phyloP scores from a whole-genome alignment of 2,797 vertebrate species.

The Gallirallus australis region DNA sequence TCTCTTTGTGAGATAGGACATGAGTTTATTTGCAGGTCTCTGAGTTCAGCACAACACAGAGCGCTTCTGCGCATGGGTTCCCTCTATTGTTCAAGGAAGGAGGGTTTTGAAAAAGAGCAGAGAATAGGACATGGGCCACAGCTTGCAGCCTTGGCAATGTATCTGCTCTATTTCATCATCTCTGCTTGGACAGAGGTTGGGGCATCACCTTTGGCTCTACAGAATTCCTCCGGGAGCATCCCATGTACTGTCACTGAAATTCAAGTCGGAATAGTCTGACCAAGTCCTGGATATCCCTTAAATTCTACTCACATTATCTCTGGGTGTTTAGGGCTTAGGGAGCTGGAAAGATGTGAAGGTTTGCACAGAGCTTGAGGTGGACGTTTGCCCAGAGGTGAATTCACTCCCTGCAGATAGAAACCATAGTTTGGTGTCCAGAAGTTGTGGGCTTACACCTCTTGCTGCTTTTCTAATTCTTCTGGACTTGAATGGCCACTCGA shows the following conservation, averaged over 20 bases:
- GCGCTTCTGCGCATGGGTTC: not conserved
- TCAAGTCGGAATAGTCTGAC: not conserved
- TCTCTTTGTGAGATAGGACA: not conserved
- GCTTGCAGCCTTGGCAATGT: not conserved
- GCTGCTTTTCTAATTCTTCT: not conserved
- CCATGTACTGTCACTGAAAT: not conserved
- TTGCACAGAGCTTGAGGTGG: not conserved
- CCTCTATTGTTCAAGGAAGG: not conserved
- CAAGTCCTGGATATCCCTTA: not conserved
- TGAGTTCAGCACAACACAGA: not conserved
- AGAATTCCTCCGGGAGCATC: not conserved
- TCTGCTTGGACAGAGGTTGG: accelerated
- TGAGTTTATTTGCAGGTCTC: not conserved
- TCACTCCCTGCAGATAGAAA: not conserved
- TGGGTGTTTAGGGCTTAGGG: not conserved
- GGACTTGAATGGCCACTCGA: not conserved
- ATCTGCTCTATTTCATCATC: not conserved
- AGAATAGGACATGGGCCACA: not conserved
- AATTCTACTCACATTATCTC: not conserved
- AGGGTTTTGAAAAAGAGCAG: not conserved
- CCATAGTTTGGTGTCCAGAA: not conserved
- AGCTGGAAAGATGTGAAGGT: not conserved
- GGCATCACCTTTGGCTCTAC: not conserved
- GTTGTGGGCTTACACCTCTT: not conserved
- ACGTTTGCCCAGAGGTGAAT: not conserved